A percentile compares a stretch with the other conserved stretches of the same genome.
Conservation (phyloP, 2,797 vertebrate genomes). For the Allobates femoralis region DNA sequence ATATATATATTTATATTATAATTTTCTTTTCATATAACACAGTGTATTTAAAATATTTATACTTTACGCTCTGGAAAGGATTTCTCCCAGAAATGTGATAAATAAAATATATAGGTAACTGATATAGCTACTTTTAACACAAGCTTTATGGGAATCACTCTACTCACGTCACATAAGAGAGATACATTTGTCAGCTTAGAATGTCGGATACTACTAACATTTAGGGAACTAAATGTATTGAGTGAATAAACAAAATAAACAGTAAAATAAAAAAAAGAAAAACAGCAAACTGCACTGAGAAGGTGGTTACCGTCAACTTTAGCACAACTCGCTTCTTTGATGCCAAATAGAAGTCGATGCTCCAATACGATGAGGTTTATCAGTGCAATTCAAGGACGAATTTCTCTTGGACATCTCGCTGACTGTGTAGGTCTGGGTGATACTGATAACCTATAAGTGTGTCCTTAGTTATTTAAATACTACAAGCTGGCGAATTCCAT, state of each 20-base stretch:
- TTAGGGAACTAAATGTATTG: not conserved
- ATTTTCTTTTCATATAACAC: too few relatives aligned
- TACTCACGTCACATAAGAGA: too few relatives aligned
- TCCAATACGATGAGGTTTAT: slow-evolving; percentile 7
- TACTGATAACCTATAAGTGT: slow-evolving; percentile 60
- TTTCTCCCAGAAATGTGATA: too few relatives aligned
- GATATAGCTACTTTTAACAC: too few relatives aligned
- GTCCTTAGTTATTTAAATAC: slow-evolving; percentile 59
- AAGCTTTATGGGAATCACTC: too few relatives aligned
- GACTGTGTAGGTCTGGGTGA: slow-evolving; percentile 35
- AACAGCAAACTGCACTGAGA: not conserved
- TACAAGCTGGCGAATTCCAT: slow-evolving; percentile 42
- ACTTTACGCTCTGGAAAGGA: too few relatives aligned
- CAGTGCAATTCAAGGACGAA: slow-evolving; percentile 18
- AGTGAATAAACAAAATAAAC: not conserved
- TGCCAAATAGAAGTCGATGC: slow-evolving; percentile 22
- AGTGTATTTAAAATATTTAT: too few relatives aligned
- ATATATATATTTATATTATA: too few relatives aligned
- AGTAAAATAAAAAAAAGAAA: not conserved
- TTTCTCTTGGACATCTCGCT: not conserved
- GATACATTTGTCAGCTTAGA: not conserved
- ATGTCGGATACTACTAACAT: not conserved
- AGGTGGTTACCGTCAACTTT: not conserved
- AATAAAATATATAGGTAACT: too few relatives aligned
- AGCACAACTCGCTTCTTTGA: not conserved